Conservation (phyloP, 2,888 invertebrate species). For the Lordiphosa fenestrarum region DNA sequence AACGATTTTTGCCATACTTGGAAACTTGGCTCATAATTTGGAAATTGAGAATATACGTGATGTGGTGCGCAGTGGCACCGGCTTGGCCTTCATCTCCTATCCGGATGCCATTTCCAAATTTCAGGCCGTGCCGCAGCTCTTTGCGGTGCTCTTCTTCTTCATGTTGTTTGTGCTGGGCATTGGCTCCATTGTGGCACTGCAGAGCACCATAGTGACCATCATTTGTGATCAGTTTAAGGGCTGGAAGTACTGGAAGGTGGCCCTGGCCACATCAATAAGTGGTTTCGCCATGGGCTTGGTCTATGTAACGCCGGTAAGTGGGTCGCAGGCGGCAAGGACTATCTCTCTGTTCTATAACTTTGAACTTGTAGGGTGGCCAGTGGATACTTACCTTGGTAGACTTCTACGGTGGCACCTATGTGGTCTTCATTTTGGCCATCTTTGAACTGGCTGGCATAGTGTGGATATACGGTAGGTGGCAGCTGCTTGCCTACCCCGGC, state of each 20-base stretch:
- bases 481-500: not conserved
- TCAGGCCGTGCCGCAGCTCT: constrained; percentile 86
- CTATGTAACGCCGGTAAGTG: constrained; percentile 87
- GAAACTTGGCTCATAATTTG: constrained; percentile 86
- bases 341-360: not conserved
- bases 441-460: constrained; percentile 82
- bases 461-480: constrained; percentile 83
- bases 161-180: constrained; percentile 90
- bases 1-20: constrained; percentile 91
- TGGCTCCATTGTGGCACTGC: constrained; percentile 88
- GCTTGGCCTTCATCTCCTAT: constrained; percentile 91
- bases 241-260: constrained; percentile 83
- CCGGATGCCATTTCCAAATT: constrained; percentile 91
- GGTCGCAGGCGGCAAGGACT: not conserved
- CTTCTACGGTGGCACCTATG: constrained; percentile 84
- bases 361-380: constrained; percentile 82
- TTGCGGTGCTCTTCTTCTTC: constrained; percentile 89
- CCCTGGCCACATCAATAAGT: constrained; percentile 81
- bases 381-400: constrained; percentile 83
- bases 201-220: constrained; percentile 85
- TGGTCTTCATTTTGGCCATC: constrained; percentile 83
- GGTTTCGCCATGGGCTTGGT: constrained; percentile 86
- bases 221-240: constrained; percentile 86
- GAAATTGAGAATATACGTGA: constrained; percentile 82
- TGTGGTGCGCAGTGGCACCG: constrained; percentile 88